Evolutionary conservation across 37 sponge, comb jelly and placozoan genomes (phyloP), one percentile per base, ranked within the genome.

Genomic region (Cladorhizidae sp.): DNA sequence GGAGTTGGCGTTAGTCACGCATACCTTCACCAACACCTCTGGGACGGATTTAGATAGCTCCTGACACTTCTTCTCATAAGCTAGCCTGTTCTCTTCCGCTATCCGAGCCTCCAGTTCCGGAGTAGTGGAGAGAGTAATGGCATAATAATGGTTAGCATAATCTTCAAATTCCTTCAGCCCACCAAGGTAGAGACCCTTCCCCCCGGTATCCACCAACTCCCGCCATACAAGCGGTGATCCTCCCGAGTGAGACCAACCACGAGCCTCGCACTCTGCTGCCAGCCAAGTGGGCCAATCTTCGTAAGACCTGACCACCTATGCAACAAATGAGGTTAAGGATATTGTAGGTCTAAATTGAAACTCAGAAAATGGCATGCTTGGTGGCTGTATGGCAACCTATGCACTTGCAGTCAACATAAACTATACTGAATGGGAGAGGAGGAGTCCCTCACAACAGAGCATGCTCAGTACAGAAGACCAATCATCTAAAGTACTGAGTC

Each of bases 141-240:
- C 51, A 80, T 97, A 87, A 81, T 93, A 97, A 58, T 93, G 94
- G 0, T 26, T 42, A 21, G 89, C 85, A 74, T 94, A 94, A 33
- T 92, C 76, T 32, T 83, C 82, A 55, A 97, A 92, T 5, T 94
- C 95, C 18, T 54, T 67, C 32, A 88, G 67, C 11, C 95, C 95
- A 14, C 98, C 98, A 8, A 97, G 54, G 40, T 90, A 83, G 39
- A 84, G 45, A 17, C 99, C 97, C 70, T 90, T 93, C 41, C 99
- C 99, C 69, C 99, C 99, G 64, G 97, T 62, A 67, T 98, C 93
- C 21, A 98, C 82, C 67, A 98, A 79, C 71, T 98, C 99, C 57
- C 99, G 59, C 97, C 97, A 98, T 18, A 98, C 82, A n/a, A 98
- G 79, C 3, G 91, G 91, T n/a, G 95, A 92, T n/a, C 73, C 74